Percentiles rank a stretch among this genome's conserved stretches.
Evolutionary conservation across 1,140 invertebrate genomes (phyloP).

Genomic region (Drosophila equinoxialis): DNA sequence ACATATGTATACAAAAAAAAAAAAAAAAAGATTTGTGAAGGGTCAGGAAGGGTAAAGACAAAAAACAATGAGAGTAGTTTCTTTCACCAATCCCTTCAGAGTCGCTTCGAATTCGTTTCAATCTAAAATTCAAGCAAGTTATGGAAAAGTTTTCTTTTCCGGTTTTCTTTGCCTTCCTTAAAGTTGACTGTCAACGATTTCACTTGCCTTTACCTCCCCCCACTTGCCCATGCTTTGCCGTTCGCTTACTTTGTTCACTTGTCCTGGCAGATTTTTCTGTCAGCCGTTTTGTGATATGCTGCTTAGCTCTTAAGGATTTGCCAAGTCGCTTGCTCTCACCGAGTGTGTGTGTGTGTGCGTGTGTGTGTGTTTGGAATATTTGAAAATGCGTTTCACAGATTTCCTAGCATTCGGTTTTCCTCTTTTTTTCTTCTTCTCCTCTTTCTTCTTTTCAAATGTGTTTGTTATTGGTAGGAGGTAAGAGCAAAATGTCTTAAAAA

Average conservation of each 20-base stretch:
- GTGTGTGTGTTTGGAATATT: conserved; percentile 54
- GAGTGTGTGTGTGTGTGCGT: background rate
- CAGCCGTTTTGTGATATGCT: conserved; percentile 54
- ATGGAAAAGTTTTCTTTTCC: conserved; percentile 55
- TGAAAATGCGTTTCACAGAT: conserved; percentile 51
- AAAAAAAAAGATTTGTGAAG: no score
- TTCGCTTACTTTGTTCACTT: conserved; percentile 2
- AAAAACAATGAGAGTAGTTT: conserved; percentile 7
- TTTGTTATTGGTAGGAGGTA: conserved; percentile 4
- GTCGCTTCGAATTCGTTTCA: conserved; percentile 24
- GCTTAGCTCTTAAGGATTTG: conserved; percentile 60
- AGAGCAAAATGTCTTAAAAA: conserved; percentile 58
- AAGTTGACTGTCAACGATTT: conserved; percentile 49
- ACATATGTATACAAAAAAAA: background rate
- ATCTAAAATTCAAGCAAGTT: conserved; percentile 55
- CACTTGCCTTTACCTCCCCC: background rate
- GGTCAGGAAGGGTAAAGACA: no score
- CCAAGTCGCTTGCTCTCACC: conserved; percentile 37
- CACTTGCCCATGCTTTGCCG: background rate
- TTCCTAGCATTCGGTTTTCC: conserved; percentile 23
- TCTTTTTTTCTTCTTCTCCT: conserved; percentile 48
- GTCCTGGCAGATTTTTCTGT: conserved; percentile 17
- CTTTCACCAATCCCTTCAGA: background rate
- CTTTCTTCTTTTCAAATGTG: conserved; percentile 36
- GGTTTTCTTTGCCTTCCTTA: conserved; percentile 44